A percentile compares a stretch with the other conserved stretches of the same genome.
These are phyloP conservation scores for Meloidogyne floridensis DNA, from an alignment of 1,140 invertebrate genomes.

Conservation along the genomic window DNA sequence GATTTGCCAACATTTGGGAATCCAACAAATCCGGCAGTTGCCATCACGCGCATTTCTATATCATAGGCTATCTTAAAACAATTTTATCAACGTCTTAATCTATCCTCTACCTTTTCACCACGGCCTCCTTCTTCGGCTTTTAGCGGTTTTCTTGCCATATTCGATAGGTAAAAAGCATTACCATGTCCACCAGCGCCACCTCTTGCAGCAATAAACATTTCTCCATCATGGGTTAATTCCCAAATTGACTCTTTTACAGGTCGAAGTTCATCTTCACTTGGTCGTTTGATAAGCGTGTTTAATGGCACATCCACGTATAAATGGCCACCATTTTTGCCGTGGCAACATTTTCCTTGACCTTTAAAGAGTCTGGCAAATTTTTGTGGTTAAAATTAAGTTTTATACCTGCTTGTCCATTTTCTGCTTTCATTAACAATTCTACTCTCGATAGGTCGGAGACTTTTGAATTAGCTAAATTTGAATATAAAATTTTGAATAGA, in stretches of 20 bases:
- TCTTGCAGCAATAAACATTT: slow-evolving; percentile 86
- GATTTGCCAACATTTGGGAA: slow-evolving; percentile 67
- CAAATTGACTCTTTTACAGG: slow-evolving; percentile 70
- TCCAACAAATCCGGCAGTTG: slow-evolving; percentile 81
- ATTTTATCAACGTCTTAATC: slow-evolving; percentile 68
- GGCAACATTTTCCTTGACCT: slow-evolving; percentile 78
- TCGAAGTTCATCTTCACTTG: slow-evolving; percentile 37
- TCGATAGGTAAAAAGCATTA: slow-evolving; percentile 85
- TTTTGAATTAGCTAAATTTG: slow-evolving; percentile 56
- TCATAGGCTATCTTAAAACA: slow-evolving; percentile 62
- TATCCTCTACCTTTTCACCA: slow-evolving; percentile 74
- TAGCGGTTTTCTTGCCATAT: slow-evolving; percentile 79
- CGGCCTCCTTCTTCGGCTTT: slow-evolving; percentile 83
- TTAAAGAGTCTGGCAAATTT: slow-evolving; percentile 53
- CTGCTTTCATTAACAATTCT: slow-evolving; percentile 23
- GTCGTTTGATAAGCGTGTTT: slow-evolving; percentile 78
- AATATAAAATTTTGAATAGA: neutral
- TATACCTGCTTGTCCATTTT: slow-evolving; percentile 35
- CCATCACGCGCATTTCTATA: slow-evolving; percentile 87
- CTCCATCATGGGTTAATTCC: slow-evolving; percentile 74
- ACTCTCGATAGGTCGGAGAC: slow-evolving; percentile 41
- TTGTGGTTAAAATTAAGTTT: neutral
- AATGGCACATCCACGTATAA: slow-evolving; percentile 76
- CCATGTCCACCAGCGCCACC: slow-evolving; percentile 93
- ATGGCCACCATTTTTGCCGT: slow-evolving; percentile 76